Conservation (phyloP, 2,888 invertebrate genomes). For the Drosophila subquinaria region DNA sequence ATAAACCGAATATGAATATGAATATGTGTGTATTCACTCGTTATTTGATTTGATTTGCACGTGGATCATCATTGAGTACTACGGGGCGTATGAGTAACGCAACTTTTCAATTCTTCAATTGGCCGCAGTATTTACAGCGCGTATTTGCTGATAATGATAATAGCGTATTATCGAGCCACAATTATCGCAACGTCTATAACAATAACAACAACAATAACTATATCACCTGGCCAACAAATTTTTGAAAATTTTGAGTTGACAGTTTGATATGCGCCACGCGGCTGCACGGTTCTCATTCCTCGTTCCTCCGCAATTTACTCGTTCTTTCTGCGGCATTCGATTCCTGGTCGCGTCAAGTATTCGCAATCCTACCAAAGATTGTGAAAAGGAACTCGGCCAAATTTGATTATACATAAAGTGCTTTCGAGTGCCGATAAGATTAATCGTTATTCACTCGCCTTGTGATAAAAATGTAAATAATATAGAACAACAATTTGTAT, state of each 20-base stretch:
- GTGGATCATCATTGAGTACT: slow-evolving; percentile 23
- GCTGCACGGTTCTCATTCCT: slow-evolving; percentile 60
- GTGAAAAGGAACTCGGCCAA: slow-evolving; percentile 32
- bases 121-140: slow-evolving; percentile 24
- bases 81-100: slow-evolving; percentile 44
- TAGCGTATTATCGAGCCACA: slow-evolving; percentile 64
- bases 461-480: slow-evolving; percentile 53
- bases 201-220: slow-evolving; percentile 3
- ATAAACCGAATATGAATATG: background rate
- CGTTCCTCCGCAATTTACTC: background rate
- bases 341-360: slow-evolving; percentile 2
- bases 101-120: slow-evolving; percentile 6
- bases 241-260: slow-evolving; percentile 50
- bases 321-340: background rate
- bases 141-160: slow-evolving; percentile 48
- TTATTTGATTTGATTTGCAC: slow-evolving; percentile 36
- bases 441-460: slow-evolving; percentile 24
- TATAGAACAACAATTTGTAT: slow-evolving; percentile 25
- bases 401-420: slow-evolving; percentile 35
- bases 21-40: slow-evolving; percentile 7
- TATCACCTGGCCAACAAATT: slow-evolving; percentile 26
- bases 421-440: slow-evolving; percentile 37
- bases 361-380: slow-evolving; percentile 2
- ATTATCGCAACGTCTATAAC: slow-evolving; percentile 41
- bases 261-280: slow-evolving; percentile 65